Percentiles rank a stretch among this genome's conserved stretches.
Conservation (phyloP, 2,113 vertebrate species). For the Stigmatopora nigra region DNA sequence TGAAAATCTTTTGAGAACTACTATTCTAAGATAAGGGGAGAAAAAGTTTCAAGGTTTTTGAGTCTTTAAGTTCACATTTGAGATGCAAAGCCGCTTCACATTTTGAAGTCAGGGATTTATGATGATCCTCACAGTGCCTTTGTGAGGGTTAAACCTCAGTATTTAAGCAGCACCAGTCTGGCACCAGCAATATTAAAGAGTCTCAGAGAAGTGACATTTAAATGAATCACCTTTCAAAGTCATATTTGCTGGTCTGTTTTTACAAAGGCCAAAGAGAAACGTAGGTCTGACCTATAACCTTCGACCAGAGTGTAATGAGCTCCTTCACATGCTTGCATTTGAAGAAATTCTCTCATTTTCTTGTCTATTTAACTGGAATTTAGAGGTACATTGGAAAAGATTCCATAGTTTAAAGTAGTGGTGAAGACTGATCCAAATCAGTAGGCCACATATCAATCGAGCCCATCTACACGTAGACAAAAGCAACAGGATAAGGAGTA, state of each 20-base stretch:
- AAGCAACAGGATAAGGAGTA: background rate
- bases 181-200: slow-evolving; percentile 3
- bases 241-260: background rate
- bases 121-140: background rate
- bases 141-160: background rate
- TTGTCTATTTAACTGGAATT: background rate
- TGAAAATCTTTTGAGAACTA: no score
- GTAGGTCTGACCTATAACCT: background rate
- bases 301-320: background rate
- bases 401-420: background rate
- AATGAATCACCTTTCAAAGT: slow-evolving; percentile 5
- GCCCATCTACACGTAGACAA: background rate
- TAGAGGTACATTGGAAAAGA: background rate
- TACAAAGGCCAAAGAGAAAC: background rate
- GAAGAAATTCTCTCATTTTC: background rate
- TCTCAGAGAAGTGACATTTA: slow-evolving; percentile 2
- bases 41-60: background rate
- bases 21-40: background rate
- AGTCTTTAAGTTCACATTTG: background rate
- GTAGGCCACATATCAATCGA: background rate
- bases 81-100: background rate
- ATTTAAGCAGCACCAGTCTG: background rate
- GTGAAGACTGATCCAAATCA: no score
- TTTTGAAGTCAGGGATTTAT: background rate
- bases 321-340: background rate